Evolutionary conservation across 2,888 invertebrate genomes (phyloP).

Genomic region (Vannuccia rotundouncinata): DNA sequence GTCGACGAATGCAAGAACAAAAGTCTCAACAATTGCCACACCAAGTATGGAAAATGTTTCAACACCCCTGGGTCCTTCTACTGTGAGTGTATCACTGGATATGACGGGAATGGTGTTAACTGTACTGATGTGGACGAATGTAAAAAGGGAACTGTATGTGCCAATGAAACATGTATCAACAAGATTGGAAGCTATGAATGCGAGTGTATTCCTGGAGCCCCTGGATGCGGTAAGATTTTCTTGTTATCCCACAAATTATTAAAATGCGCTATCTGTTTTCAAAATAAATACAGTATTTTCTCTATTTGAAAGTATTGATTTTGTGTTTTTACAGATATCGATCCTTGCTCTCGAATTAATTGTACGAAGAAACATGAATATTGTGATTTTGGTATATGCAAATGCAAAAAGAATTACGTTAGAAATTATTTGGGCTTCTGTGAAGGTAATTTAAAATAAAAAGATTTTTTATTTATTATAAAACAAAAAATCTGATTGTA

Average conservation of each 20-base stretch:
- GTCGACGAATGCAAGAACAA: constrained; percentile 14
- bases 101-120: neutral
- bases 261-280: neutral
- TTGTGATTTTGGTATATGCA: constrained; percentile 5
- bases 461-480: too few species aligned
- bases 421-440: neutral
- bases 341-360: constrained; percentile 18
- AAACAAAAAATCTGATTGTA: too few species aligned
- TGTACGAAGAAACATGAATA: constrained; percentile 3
- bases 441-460: too few species aligned
- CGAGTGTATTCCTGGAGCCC: constrained; percentile 30
- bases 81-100: constrained; percentile 35
- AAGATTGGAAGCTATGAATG: constrained; percentile 32
- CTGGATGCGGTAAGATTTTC: neutral
- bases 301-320: neutral
- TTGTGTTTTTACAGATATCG: neutral
- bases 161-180: constrained; percentile 32
- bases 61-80: constrained; percentile 27
- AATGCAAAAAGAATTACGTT: neutral
- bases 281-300: neutral
- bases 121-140: constrained; percentile 39
- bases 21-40: constrained; percentile 18
- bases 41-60: neutral
- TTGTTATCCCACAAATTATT: neutral
- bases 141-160: constrained; percentile 31